Percentiles rank a stretch among this genome's conserved stretches.
Evolutionary conservation across 2,113 vertebrate genomes (phyloP).

Genomic region (Numida meleagris): DNA sequence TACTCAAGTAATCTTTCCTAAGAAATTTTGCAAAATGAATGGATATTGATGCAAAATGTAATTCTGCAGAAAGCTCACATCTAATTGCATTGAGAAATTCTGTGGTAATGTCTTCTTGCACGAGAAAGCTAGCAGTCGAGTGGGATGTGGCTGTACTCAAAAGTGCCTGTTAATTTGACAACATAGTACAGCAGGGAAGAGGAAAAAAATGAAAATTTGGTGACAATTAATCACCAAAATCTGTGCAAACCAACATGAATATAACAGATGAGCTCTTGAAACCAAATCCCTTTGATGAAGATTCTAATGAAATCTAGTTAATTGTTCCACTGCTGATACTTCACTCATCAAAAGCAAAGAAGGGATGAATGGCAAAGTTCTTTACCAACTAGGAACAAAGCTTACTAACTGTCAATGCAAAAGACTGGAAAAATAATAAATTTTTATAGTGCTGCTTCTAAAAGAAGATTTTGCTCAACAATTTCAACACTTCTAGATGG

Average conservation of each 20-base stretch:
- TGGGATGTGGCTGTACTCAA: conserved; percentile 34
- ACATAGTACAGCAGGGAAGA: background rate
- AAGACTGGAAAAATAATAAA: background rate
- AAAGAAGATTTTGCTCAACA: background rate
- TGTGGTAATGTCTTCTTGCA: background rate
- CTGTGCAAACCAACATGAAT: background rate
- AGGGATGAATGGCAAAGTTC: background rate
- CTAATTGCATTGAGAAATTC: conserved; percentile 19
- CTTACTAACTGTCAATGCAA: background rate
- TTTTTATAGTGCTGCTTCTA: background rate
- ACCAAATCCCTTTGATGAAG: background rate
- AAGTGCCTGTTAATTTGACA: conserved; percentile 19
- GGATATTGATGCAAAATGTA: background rate
- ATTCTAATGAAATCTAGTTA: background rate
- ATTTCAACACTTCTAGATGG: background rate
- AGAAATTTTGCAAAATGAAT: conserved; percentile 13
- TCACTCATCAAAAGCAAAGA: background rate
- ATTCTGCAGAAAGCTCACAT: conserved; percentile 24
- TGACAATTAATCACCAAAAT: conserved; percentile 13
- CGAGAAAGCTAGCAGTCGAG: conserved; percentile 19
- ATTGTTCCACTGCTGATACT: background rate
- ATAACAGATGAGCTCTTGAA: background rate
- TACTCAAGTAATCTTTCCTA: background rate
- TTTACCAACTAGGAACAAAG: background rate
- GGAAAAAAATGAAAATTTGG: background rate